Evolutionary conservation across 2,113 vertebrate species (phyloP), one percentile per base, ranked within the genome.

Genomic region (Clinocottus analis): DNA sequence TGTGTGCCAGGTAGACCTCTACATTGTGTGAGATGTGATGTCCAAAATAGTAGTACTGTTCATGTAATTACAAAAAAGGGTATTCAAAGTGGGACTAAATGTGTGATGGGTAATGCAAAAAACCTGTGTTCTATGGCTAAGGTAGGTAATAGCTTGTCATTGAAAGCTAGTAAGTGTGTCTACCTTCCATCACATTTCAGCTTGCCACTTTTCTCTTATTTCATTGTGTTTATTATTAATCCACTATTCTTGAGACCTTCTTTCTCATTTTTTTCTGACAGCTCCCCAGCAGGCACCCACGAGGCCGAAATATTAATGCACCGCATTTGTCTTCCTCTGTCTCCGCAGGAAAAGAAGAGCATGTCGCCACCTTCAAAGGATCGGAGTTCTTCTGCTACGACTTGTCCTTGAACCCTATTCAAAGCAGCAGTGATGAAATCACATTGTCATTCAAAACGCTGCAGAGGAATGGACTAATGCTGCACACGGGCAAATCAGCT

Each of bases 321-420:
- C 67, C 72, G 59, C 67, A 72, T 89, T 83, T 86, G 31, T 87
- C 60, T 86, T 39, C 91, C 33, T 88, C 56, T 89, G 89, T 95
- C 85, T 94, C 92, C 60, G 27, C 92, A 99, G 98, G 96, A 91
- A 98, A 97, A 94, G 98, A 99, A 96, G 98, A 99, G 90, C 97
- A 96, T 39, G 98, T 99, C 68, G 97, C 98, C 0, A 98, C 98
- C 5, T 99, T 99, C 95, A 99, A 98, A 85, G 98, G 98, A 93
- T 99, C 97, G 1, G 98, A 99, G 94, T 99, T 97, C 94, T 98
- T 99, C 97, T 99, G 98, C 96, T 99, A 98, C 74, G 97, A 99
- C 94, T 93, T 99, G 87, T 99, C 98, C 86, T 96, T 97, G 95
- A 98, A 99, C 90, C 98, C 98, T 29, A 99, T 99, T 89, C 98